Evolutionary conservation across 2,113 vertebrate species (phyloP).

Genomic region (Procapra przewalskii): DNA sequence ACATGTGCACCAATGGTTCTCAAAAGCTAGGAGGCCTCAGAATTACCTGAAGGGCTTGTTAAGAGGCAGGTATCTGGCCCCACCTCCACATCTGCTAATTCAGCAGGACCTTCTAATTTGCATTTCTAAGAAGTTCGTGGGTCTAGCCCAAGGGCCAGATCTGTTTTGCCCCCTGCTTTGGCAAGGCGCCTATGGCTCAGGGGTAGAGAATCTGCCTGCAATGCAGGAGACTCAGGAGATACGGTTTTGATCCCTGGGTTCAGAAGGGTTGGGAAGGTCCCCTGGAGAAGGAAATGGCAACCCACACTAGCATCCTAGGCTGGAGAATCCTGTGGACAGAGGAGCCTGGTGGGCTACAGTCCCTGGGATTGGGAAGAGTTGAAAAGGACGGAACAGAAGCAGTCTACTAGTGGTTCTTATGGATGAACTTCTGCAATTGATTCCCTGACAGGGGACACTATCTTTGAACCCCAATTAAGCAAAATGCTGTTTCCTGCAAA

Average conservation of each 20-base stretch:
- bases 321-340: not conserved
- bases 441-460: not conserved
- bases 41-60: not conserved
- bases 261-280: not conserved
- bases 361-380: not conserved
- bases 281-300: not conserved
- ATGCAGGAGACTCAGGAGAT: not conserved
- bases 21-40: not conserved
- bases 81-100: not conserved
- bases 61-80: not conserved
- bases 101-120: not conserved
- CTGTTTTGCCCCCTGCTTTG: not conserved
- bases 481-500: not conserved
- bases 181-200: not conserved
- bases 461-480: not conserved
- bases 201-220: not conserved
- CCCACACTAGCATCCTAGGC: not conserved
- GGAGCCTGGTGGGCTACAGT: not conserved
- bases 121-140: not conserved
- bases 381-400: not conserved
- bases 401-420: not conserved
- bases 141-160: not conserved
- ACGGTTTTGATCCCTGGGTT: not conserved
- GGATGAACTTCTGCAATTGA: not conserved
- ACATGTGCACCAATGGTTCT: not conserved